Evolutionary conservation across 2,888 invertebrate genomes (phyloP).

Genomic region (Machimus rusticus): DNA sequence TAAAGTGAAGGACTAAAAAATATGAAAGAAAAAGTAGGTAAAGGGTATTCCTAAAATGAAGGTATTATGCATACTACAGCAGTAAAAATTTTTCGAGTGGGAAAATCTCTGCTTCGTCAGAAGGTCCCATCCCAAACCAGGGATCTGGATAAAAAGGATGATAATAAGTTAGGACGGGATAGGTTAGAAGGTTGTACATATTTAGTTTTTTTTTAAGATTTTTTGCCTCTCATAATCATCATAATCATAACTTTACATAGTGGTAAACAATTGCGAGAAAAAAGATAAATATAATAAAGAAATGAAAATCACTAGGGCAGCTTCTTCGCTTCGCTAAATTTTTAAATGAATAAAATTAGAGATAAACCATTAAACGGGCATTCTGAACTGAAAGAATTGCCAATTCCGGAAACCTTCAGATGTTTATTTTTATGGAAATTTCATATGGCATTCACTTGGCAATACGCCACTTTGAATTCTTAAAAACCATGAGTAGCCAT

Average conservation of each 20-base stretch:
- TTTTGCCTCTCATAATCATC: no score
- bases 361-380: no score
- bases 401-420: no score
- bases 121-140: background rate
- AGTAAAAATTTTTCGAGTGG: background rate
- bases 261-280: no score
- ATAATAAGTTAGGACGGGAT: background rate
- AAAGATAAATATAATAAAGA: no score
- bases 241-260: no score
- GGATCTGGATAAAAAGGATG: background rate
- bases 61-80: background rate
- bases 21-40: background rate
- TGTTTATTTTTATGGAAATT: no score
- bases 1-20: background rate
- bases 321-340: no score
- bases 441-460: background rate
- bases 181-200: background rate
- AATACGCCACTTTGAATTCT: background rate
- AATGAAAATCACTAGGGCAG: no score
- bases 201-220: background rate
- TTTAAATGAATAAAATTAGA: no score
- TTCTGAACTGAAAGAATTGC: no score
- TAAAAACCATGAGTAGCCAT: no score
- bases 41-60: background rate
- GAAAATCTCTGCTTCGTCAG: background rate